phyloP scores from a whole-genome alignment of 1,140 invertebrate genomes.

The Bilobella aurantiaca region DNA sequence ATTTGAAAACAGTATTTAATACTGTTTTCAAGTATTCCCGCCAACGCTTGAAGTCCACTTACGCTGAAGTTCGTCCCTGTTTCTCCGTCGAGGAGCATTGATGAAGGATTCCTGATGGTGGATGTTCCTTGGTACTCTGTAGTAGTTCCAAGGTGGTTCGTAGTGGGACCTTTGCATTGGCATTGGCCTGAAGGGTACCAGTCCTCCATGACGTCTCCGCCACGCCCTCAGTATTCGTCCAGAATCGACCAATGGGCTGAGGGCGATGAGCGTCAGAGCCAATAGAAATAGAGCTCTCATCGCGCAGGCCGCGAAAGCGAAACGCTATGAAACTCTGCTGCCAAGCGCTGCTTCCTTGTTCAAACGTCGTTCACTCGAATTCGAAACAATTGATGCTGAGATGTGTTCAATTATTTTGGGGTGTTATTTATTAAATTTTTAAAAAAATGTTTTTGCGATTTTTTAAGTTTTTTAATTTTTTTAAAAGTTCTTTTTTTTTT shows the following conservation, averaged over 20 bases:
- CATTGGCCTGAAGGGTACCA: not conserved
- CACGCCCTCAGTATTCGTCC: not conserved
- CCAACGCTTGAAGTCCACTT: not conserved
- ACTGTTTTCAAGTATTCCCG: too few species aligned
- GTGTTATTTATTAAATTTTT: too few species aligned
- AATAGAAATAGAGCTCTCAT: not conserved
- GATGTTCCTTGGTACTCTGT: not conserved
- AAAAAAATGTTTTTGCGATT: too few species aligned
- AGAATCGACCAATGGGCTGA: not conserved
- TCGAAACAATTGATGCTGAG: too few species aligned
- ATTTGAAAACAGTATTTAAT: too few species aligned
- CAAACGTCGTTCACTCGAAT: too few species aligned
- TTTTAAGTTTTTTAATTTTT: too few species aligned
- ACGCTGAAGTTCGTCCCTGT: not conserved
- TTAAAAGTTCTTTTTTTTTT: too few species aligned
- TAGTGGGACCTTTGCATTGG: not conserved
- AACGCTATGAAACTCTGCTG: too few species aligned
- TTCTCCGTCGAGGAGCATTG: not conserved
- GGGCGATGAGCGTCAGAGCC: not conserved
- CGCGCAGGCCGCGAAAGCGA: not conserved
- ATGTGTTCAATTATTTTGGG: too few species aligned
- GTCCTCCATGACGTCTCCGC: not conserved
- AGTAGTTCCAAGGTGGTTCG: not conserved
- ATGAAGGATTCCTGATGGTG: not conserved
- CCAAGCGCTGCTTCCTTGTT: too few species aligned